A percentile compares a stretch with the other conserved stretches of the same genome.
These are phyloP conservation scores for Arenaria interpres DNA, from an alignment of 2,113 vertebrate genomes.

Conservation along the genomic window DNA sequence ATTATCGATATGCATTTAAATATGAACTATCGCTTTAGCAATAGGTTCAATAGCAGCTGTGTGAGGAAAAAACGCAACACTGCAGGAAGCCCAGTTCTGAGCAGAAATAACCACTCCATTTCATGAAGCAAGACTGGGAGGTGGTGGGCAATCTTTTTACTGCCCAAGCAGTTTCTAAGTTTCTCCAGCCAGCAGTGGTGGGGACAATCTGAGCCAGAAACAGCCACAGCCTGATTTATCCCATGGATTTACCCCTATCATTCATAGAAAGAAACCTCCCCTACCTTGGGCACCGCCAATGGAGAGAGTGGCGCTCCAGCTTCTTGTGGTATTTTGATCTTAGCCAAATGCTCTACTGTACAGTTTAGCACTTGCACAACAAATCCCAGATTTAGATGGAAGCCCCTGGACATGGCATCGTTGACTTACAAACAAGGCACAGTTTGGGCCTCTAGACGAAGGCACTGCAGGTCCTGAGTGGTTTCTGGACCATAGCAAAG, in stretches of 20 bases:
- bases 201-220: neutral
- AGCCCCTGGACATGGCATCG: neutral
- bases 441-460: neutral
- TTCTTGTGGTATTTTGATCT: neutral
- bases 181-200: neutral
- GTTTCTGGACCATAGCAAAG: neutral
- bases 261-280: neutral
- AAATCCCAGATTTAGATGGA: neutral
- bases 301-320: neutral
- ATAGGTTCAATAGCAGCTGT: neutral
- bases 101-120: neutral
- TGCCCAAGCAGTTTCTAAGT: neutral
- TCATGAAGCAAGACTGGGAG: neutral
- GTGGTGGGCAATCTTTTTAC: neutral
- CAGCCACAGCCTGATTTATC: neutral
- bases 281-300: neutral
- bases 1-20: neutral
- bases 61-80: neutral
- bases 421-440: neutral
- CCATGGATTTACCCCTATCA: neutral
- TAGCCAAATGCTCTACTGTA: neutral
- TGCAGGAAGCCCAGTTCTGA: neutral
- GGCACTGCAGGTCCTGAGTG: neutral
- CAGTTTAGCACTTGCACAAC: neutral
- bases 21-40: neutral